Percentiles rank a stretch among this genome's conserved stretches.
Conservation (phyloP, 1,140 invertebrate species). For the Forficula auricularia region DNA sequence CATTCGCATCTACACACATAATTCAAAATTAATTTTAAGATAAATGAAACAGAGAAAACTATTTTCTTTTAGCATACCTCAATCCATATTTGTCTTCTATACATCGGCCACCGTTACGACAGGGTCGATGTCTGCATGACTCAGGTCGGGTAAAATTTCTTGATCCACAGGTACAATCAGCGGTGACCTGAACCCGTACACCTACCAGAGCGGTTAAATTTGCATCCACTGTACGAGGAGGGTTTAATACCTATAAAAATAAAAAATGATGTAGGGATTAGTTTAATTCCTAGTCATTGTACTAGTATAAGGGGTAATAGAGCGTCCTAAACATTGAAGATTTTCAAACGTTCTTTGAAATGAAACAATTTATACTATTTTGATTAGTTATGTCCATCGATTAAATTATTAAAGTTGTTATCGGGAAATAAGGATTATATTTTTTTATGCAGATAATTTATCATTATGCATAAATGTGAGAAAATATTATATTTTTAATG, state of each 20-base stretch:
- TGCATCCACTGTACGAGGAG: slow-evolving; percentile 37
- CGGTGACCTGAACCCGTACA: slow-evolving; percentile 35
- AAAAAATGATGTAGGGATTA: slow-evolving; percentile 12
- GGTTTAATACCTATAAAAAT: slow-evolving; percentile 23
- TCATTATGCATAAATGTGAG: too few species aligned
- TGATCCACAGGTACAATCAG: slow-evolving; percentile 36
- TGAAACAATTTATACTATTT: too few species aligned
- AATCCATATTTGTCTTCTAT: slow-evolving; percentile 35
- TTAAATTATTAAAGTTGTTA: too few species aligned
- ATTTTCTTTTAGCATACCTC: slow-evolving; percentile 20
- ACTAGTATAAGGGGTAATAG: too few species aligned
- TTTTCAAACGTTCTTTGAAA: too few species aligned
- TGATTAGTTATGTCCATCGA: too few species aligned
- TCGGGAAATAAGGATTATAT: too few species aligned
- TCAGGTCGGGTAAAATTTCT: slow-evolving; percentile 35
- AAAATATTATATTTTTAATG: too few species aligned
- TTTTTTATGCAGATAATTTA: too few species aligned
- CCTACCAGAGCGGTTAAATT: slow-evolving; percentile 45
- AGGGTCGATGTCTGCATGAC: slow-evolving; percentile 40
- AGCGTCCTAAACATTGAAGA: too few species aligned
- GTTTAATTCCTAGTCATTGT: too few species aligned
- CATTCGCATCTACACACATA: slow-evolving; percentile 38
- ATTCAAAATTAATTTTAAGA: neutral
- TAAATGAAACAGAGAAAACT: slow-evolving; percentile 5
- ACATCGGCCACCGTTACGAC: slow-evolving; percentile 49